Conservation (phyloP, 2,888 invertebrate genomes). For the Camptogramma bilineatum region DNA sequence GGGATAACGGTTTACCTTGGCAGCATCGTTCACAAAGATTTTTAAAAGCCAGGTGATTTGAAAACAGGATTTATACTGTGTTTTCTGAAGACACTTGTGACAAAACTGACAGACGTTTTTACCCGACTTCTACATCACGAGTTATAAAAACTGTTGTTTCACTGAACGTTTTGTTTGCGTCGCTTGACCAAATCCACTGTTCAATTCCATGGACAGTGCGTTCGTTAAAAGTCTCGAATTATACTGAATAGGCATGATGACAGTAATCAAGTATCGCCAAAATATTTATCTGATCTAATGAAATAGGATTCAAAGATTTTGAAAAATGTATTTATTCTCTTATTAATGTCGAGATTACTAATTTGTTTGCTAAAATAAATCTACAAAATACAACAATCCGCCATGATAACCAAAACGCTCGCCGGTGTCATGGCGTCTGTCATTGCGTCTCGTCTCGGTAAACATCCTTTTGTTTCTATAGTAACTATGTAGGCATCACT, state of each 20-base stretch:
- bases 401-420: no score
- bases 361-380: no score
- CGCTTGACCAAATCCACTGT: neutral
- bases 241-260: slow-evolving; percentile 2
- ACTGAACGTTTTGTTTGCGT: neutral
- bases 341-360: no score
- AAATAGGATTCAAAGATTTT: no score
- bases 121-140: neutral
- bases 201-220: neutral
- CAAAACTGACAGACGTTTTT: neutral
- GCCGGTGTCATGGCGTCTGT: no score
- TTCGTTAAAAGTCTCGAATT: slow-evolving; percentile 17
- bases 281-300: no score
- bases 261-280: no score
- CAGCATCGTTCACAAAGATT: slow-evolving; percentile 22
- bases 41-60: slow-evolving; percentile 25
- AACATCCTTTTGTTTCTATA: no score
- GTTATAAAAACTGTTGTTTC: neutral
- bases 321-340: no score
- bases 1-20: slow-evolving; percentile 29
- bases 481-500: no score
- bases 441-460: no score
- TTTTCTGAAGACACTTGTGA: neutral
- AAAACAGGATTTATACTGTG: slow-evolving; percentile 1
- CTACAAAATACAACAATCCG: no score